Evolutionary conservation across 2,797 vertebrate species (phyloP).

Genomic region (Anabas testudineus): DNA sequence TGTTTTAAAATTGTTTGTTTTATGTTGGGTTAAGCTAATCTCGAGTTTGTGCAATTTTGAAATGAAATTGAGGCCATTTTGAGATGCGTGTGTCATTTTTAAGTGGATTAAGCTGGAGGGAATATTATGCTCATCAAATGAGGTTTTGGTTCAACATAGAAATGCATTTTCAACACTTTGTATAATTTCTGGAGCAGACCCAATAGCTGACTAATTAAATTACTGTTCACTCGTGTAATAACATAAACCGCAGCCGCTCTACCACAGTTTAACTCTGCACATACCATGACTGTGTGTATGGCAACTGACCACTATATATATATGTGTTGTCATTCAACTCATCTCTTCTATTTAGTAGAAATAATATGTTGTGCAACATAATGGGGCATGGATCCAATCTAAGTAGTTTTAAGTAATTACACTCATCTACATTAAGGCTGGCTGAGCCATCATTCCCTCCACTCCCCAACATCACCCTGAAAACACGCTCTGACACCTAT

Average conservation of each 20-base stretch:
- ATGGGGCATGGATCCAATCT: conserved; percentile 29
- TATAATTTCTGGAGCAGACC: conserved; percentile 1
- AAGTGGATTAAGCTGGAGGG: background rate
- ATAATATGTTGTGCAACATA: conserved; percentile 24
- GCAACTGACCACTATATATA: too few species aligned
- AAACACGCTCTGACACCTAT: conserved; percentile 43
- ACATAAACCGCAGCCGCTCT: conserved; percentile 1
- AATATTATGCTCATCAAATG: conserved; percentile 18
- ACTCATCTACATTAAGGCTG: conserved; percentile 51
- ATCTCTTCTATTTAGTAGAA: conserved; percentile 12
- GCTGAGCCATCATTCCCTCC: conserved; percentile 35
- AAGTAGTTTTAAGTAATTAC: conserved; percentile 55
- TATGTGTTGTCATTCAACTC: conserved; percentile 15
- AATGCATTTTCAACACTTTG: conserved; percentile 1
- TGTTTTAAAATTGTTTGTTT: conserved; percentile 3
- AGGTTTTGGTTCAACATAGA: conserved; percentile 15
- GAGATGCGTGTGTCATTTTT: background rate
- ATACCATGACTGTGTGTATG: too few species aligned
- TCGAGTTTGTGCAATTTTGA: background rate
- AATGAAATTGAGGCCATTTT: background rate
- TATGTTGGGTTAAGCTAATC: conserved; percentile 11
- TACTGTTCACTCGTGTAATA: background rate
- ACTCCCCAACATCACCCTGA: conserved; percentile 15
- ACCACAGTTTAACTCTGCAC: background rate
- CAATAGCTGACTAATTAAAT: conserved; percentile 12